Base-by-base conservation (phyloP, 2,113 vertebrate species). In the Hippopotamus amphibius region DNA sequence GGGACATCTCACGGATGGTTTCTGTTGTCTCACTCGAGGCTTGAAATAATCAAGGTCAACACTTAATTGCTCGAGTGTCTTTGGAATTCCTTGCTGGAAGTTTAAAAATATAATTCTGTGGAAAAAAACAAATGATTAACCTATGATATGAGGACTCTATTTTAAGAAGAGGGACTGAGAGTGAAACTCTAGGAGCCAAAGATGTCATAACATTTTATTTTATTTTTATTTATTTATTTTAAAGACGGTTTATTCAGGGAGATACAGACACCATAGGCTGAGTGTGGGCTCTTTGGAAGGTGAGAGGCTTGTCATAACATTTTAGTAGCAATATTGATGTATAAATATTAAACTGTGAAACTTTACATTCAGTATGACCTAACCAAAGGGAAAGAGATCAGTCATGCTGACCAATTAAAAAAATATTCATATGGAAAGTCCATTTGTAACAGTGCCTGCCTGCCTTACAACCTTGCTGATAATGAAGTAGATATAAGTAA, bases 91-190 rank as follows among this genome's bases (percentile, higher is more conserved):
- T 55, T 79, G 59, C 53, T 4, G 11, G 59, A 82, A 30, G 19
- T 55, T 95, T 95, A 80, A 95, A 89, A 92, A 30, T 17, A 83
- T 50, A 76, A 17, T 94, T 93, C 26, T 86, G 28, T 80, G 74
- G 74, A 24, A 81, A 71, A 74, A 95, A 82, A 59, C 1, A 72
- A 87, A 77, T 26, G 33, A 65, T 46, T 85, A 55, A 85, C 46
- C 6, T 43, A 85, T n/a, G 33, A 90, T 53, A 86, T 8, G 11
- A 68, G 9, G 59, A 59, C 93, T 80, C 30, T 72, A 41, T 50
- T 95, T 88, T 86, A 83, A 81, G 53, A 88, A 91, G 55, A 81
- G 26, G 12, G 9, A 41, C 5, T 79, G 17, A 85, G 57, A 15
- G 28, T 85, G 4, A 84, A 97, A 85, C 48, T 66, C 46, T 46